These are phyloP conservation scores for Cranoglanis bouderius DNA, from an alignment of 2,113 vertebrate species.

Conservation along the genomic window DNA sequence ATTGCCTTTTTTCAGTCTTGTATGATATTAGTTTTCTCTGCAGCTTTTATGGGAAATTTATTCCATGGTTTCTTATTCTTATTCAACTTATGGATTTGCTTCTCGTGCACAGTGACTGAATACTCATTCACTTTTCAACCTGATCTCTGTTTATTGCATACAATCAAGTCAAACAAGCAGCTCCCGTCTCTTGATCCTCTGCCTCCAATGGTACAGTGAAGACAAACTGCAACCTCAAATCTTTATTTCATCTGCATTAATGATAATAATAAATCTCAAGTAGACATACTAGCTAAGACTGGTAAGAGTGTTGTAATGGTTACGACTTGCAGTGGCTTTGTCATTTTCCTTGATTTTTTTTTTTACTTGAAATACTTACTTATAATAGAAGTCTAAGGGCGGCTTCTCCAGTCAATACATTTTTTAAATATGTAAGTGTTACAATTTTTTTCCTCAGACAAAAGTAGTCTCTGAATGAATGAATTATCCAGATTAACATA, in stretches of 20 bases:
- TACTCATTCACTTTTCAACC: constrained; percentile 6
- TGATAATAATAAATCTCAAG: neutral
- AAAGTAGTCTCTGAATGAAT: neutral
- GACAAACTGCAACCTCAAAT: neutral
- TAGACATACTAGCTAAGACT: neutral
- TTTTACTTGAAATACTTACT: neutral
- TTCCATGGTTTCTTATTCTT: neutral
- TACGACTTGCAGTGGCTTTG: neutral
- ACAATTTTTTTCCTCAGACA: neutral
- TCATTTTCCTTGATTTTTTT: neutral
- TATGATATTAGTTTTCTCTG: neutral
- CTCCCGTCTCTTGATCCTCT: neutral
- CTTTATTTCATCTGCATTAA: neutral
- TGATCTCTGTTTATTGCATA: neutral
- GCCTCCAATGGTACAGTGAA: neutral
- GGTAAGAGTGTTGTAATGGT: neutral
- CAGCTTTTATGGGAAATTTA: neutral
- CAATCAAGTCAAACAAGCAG: neutral
- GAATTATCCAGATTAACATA: neutral
- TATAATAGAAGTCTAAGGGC: neutral
- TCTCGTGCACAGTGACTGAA: neutral
- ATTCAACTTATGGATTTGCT: neutral
- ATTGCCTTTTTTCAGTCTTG: neutral
- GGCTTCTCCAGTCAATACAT: neutral
- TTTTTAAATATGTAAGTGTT: neutral